A percentile compares a stretch with the other conserved stretches of the same genome.
Evolutionary conservation across 2,888 invertebrate genomes (phyloP).

Genomic region (Lasiommata megera): DNA sequence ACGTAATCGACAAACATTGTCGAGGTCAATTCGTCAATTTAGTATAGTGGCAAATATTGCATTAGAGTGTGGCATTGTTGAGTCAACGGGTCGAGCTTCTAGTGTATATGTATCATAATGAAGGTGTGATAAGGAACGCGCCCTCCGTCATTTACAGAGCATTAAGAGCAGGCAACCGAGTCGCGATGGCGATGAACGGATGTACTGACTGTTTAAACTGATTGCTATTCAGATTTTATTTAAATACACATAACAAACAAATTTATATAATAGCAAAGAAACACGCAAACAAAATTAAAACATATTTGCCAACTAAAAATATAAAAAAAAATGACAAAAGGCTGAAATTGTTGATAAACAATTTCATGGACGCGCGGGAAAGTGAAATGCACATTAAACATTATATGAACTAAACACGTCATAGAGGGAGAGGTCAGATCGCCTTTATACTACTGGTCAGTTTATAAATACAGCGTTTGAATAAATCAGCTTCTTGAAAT

Average conservation of each 20-base stretch:
- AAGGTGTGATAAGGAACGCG: background rate
- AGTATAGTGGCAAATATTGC: background rate
- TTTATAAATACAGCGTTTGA: constrained; percentile 7
- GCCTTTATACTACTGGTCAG: constrained; percentile 3
- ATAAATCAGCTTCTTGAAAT: background rate
- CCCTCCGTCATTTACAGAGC: no score
- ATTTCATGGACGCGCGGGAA: background rate
- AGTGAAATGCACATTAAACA: background rate
- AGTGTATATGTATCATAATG: background rate
- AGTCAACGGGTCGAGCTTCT: no score
- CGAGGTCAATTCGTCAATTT: constrained; percentile 9
- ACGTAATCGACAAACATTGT: constrained; percentile 8
- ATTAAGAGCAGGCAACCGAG: no score
- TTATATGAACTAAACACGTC: background rate
- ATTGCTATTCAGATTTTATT: no score
- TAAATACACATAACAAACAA: background rate
- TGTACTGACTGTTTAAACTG: no score
- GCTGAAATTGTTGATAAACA: background rate
- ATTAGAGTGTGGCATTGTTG: background rate
- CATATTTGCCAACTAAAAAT: constrained; percentile 17
- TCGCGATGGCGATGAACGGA: no score
- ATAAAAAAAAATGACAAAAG: constrained; percentile 1
- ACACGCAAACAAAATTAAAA: constrained; percentile 12
- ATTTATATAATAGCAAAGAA: constrained; percentile 6
- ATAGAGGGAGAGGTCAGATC: background rate